Evolutionary conservation across 2,113 vertebrate genomes (phyloP).

Genomic region (Eptesicus fuscus): DNA sequence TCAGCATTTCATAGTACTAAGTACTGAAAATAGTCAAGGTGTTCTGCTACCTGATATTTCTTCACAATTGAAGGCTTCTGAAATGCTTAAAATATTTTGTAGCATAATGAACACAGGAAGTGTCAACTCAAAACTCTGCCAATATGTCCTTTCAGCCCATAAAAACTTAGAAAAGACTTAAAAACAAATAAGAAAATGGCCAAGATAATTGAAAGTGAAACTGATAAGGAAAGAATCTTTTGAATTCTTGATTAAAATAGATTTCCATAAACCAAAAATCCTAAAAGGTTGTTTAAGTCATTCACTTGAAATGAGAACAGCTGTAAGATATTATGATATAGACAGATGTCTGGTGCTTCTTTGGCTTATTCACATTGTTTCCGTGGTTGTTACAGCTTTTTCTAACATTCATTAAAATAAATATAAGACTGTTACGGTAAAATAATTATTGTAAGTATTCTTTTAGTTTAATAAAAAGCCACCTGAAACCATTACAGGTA

Average conservation of each 20-base stretch:
- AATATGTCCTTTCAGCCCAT: neutral
- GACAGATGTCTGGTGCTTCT: neutral
- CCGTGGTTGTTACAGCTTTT: neutral
- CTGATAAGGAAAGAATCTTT: neutral
- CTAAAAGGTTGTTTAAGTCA: neutral
- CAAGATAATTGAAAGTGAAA: conserved; percentile 13
- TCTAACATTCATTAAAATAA: neutral
- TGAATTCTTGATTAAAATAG: conserved; percentile 15
- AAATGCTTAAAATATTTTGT: conserved; percentile 41
- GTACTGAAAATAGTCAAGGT: neutral
- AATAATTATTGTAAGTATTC: neutral
- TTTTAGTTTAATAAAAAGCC: neutral
- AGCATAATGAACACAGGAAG: neutral
- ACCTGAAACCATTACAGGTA: neutral
- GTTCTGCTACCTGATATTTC: neutral
- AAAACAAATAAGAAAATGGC: neutral
- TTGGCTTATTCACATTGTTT: neutral
- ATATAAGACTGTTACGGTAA: neutral
- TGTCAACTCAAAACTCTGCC: neutral
- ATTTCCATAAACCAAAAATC: neutral
- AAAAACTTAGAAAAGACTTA: neutral
- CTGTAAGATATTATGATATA: neutral
- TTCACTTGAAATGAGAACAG: neutral
- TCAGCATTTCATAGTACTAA: neutral
- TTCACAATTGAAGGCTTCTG: neutral